Evolutionary conservation across 2,113 vertebrate species (phyloP).

Genomic region (Dolichotis patagonum): DNA sequence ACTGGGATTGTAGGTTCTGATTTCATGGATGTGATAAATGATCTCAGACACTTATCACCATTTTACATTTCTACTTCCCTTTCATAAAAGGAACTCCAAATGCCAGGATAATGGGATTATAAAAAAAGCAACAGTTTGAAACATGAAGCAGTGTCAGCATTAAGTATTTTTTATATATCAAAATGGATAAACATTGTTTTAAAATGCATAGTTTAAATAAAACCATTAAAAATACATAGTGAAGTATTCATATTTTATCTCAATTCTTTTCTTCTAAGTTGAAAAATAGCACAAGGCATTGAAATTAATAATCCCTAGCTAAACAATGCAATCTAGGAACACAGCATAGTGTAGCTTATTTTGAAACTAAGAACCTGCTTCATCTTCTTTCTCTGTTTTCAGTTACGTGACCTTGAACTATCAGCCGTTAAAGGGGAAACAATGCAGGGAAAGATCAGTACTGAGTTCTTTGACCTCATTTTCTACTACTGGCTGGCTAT

Average conservation of each 20-base stretch:
- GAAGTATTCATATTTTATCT: neutral
- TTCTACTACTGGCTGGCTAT: neutral
- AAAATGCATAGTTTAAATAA: neutral
- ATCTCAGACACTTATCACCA: neutral
- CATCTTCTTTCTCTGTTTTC: constrained; percentile 5
- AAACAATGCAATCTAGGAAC: neutral
- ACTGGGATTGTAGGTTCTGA: neutral
- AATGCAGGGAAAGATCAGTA: neutral
- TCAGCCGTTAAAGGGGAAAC: neutral
- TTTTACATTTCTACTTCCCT: constrained; percentile 7
- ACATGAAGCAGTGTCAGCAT: neutral
- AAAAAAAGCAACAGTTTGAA: neutral
- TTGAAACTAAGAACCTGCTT: neutral
- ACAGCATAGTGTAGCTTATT: neutral
- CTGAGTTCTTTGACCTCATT: neutral
- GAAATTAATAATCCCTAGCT: neutral
- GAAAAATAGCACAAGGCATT: neutral
- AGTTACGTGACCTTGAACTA: neutral
- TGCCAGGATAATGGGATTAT: neutral
- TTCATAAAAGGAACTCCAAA: neutral
- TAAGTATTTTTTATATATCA: neutral
- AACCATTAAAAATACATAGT: neutral
- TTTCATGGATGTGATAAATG: neutral
- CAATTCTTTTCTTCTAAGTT: neutral
- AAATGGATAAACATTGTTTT: neutral